Conservation (phyloP, 2,113 vertebrate genomes). For the Pipa parva region DNA sequence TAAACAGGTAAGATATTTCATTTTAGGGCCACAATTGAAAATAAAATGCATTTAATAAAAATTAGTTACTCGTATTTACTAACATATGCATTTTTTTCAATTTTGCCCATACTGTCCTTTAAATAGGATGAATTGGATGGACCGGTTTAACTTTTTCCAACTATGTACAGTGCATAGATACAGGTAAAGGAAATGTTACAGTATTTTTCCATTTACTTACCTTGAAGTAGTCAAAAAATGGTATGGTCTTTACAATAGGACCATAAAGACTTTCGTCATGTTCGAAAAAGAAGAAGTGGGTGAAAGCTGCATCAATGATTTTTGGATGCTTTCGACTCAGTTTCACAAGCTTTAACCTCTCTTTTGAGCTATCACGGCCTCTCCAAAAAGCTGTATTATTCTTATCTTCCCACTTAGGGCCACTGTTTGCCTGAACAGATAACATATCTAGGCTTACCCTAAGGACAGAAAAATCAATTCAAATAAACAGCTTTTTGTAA, state of each 20-base stretch:
- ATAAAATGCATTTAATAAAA: too few relatives aligned
- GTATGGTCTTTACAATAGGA: conserved; percentile 93
- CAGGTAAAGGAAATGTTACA: too few relatives aligned
- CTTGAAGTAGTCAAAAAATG: conserved; percentile 98
- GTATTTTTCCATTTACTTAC: conserved; percentile 55
- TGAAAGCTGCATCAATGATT: conserved; percentile 90
- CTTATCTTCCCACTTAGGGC: conserved; percentile 83
- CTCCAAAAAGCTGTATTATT: conserved; percentile 88
- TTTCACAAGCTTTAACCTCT: conserved; percentile 92
- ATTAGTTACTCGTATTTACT: too few relatives aligned
- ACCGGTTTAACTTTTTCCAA: background rate
- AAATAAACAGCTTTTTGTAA: too few relatives aligned
- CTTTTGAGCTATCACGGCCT: conserved; percentile 89
- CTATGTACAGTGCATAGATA: too few relatives aligned
- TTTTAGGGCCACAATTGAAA: too few relatives aligned
- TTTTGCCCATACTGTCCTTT: too few relatives aligned
- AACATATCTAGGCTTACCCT: conserved; percentile 97
- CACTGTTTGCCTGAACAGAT: conserved; percentile 93
- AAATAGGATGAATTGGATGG: too few relatives aligned
- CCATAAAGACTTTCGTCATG: conserved; percentile 90
- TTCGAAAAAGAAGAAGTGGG: conserved; percentile 98
- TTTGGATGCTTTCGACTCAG: conserved; percentile 78
- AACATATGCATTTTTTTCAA: too few relatives aligned
- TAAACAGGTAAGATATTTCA: too few relatives aligned
- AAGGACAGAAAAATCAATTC: conserved; percentile 49